Evolutionary conservation across 2,888 invertebrate genomes (phyloP), one percentile per base, ranked within the genome.

Genomic region (Polyploca ridens): DNA sequence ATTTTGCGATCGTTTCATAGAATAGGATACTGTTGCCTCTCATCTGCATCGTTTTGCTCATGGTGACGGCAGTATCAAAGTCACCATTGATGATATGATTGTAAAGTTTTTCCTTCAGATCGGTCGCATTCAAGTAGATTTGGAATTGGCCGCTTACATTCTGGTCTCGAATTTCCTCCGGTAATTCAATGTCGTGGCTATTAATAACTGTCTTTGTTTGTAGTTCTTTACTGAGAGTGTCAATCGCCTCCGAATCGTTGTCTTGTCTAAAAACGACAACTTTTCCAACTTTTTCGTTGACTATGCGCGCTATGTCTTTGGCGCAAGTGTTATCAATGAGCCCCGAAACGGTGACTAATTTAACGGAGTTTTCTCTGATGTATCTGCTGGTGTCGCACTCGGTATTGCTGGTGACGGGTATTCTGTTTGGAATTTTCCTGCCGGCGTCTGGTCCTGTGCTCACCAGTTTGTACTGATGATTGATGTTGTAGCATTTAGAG

Each of bases 361-460:
- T 67, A 1, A 87, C 85, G 0, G 82, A 81, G 62, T 83, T 71
- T n/a, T 79, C 73, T 64, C 75, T 81, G 54, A 87, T 83, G 44
- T 87, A 87, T 44, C 69, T 68, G 49, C 79, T 78, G 5, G 87
- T 87, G 61, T 82, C 76, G 63, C 87, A 86, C 19, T 78, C 74
- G 3, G 70, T 74, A 63, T 82, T 82, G 62, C 73, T 81, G 0
- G 71, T 62, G 5, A 84, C 84, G 0, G 87, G 85, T 0, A 87
- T 75, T 44, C 87, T 78, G 64, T 87, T 87, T 0, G 87, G 87
- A 57, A 87, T 87, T 66, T 86, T 87, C 33, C 64, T 76, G 63
- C 69, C 71, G 0, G 57, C 66, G 38, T 87, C 86, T 0, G 75
- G 65, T 0, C 87, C 87, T 46, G 82, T 83, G 68, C 84, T 84